Conservation (phyloP, 2,797 vertebrate genomes). For the Thunnus albacares region DNA sequence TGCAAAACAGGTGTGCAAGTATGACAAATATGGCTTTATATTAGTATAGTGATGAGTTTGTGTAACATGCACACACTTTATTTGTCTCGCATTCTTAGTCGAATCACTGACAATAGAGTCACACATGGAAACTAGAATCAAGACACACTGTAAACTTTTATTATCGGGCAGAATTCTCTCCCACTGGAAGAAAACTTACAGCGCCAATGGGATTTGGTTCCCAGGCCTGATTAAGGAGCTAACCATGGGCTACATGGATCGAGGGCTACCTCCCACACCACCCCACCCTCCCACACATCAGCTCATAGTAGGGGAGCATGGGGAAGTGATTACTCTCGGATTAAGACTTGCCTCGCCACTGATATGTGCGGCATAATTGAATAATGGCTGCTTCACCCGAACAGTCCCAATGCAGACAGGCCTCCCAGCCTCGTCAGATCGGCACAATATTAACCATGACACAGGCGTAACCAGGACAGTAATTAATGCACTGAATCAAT, state of each 20-base stretch:
- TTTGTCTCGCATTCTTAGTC: background rate
- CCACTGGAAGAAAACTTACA: constrained; percentile 30
- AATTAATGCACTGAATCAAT: constrained; percentile 90
- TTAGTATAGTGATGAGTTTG: background rate
- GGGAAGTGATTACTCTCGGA: constrained; percentile 82
- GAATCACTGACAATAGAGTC: background rate
- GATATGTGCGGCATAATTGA: constrained; percentile 84
- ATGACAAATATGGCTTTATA: background rate
- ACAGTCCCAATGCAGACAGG: constrained; percentile 81
- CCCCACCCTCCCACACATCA: constrained; percentile 39
- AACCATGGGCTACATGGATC: constrained; percentile 66
- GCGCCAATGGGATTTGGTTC: constrained; percentile 43
- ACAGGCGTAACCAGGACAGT: constrained; percentile 85
- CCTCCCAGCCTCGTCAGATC: constrained; percentile 82
- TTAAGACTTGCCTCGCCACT: constrained; percentile 78
- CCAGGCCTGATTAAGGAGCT: constrained; percentile 63
- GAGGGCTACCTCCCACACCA: constrained; percentile 38
- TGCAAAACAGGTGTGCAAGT: background rate
- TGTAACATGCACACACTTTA: background rate
- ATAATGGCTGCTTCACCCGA: constrained; percentile 85
- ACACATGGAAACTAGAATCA: background rate
- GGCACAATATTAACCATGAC: constrained; percentile 89
- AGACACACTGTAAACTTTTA: constrained; percentile 28
- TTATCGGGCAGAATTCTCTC: constrained; percentile 13
- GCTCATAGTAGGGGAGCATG: constrained; percentile 62